A percentile compares a stretch with the other conserved stretches of the same genome.
Conservation (phyloP, 1,140 invertebrate genomes). For the Hetaerina americana region DNA sequence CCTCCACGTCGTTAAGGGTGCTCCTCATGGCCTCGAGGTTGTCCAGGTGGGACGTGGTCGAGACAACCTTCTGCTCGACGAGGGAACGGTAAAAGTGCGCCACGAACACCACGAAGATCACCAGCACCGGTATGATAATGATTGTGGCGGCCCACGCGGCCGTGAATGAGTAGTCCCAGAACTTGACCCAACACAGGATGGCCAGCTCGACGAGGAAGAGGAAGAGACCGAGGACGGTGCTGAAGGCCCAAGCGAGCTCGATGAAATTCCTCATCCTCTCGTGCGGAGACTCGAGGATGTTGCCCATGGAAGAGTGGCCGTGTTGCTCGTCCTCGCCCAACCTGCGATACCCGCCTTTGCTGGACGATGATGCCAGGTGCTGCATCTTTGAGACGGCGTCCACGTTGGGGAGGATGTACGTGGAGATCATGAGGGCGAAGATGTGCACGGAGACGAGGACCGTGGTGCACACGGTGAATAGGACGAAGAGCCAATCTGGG, state of each 20-base stretch:
- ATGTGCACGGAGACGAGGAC: constrained; percentile 85
- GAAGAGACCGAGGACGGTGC: constrained; percentile 77
- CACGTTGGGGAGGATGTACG: constrained; percentile 76
- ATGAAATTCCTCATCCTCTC: constrained; percentile 55
- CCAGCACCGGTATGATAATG: constrained; percentile 76
- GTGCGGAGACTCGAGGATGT: constrained; percentile 48
- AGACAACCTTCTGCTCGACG: constrained; percentile 67
- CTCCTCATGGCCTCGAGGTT: constrained; percentile 56
- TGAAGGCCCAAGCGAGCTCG: constrained; percentile 86
- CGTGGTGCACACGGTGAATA: constrained; percentile 81
- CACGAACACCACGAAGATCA: constrained; percentile 77
- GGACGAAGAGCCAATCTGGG: constrained; percentile 68
- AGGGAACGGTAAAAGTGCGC: constrained; percentile 81
- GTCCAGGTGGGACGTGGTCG: constrained; percentile 48
- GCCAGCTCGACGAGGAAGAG: constrained; percentile 66
- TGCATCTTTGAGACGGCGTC: constrained; percentile 47
- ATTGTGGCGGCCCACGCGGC: constrained; percentile 71
- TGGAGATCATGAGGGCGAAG: constrained; percentile 89
- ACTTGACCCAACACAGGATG: constrained; percentile 82
- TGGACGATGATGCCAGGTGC: neutral
- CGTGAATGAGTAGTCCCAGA: constrained; percentile 64
- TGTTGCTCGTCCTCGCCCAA: no score
- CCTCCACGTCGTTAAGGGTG: constrained; percentile 36
- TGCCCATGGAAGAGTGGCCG: neutral
- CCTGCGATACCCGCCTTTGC: no score